These are phyloP conservation scores for Rhopilema esculentum DNA, from an alignment of 30 jellyfish, hydroid and myxozoan species.

Conservation along the genomic window DNA sequence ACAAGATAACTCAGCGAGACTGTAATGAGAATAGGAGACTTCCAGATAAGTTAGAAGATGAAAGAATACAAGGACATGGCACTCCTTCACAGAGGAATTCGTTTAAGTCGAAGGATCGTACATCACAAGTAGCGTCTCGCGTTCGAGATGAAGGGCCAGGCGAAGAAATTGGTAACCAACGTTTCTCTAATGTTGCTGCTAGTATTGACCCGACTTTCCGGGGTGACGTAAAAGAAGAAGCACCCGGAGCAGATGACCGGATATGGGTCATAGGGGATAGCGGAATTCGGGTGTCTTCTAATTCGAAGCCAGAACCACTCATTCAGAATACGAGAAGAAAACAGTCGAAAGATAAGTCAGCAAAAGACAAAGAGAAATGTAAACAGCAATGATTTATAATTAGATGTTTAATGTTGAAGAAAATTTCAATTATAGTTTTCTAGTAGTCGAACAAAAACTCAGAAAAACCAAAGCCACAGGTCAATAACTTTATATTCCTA, in stretches of 20 bases:
- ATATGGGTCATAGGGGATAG: conserved; percentile 53
- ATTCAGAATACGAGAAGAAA: conserved; percentile 71
- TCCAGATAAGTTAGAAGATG: neutral
- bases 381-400: conserved; percentile 69
- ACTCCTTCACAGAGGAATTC: neutral
- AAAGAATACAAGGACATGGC: neutral
- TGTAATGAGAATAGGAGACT: neutral
- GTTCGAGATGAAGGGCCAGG: neutral
- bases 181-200: conserved; percentile 67
- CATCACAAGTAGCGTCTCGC: neutral
- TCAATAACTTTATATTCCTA: too few species aligned
- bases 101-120: neutral
- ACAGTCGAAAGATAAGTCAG: conserved; percentile 38
- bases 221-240: conserved; percentile 41
- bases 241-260: conserved; percentile 16
- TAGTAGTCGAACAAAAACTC: neutral
- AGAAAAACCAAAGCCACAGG: neutral
- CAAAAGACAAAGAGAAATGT: conserved; percentile 64
- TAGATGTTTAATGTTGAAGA: neutral
- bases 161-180: conserved; percentile 6
- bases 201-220: conserved; percentile 73
- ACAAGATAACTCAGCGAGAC: neutral
- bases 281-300: conserved; percentile 21
- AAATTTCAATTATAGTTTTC: too few species aligned
- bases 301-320: conserved; percentile 68